Evolutionary conservation across 1,140 invertebrate genomes (phyloP), one percentile per base, ranked within the genome.

Genomic region (Danaus plexippus): DNA sequence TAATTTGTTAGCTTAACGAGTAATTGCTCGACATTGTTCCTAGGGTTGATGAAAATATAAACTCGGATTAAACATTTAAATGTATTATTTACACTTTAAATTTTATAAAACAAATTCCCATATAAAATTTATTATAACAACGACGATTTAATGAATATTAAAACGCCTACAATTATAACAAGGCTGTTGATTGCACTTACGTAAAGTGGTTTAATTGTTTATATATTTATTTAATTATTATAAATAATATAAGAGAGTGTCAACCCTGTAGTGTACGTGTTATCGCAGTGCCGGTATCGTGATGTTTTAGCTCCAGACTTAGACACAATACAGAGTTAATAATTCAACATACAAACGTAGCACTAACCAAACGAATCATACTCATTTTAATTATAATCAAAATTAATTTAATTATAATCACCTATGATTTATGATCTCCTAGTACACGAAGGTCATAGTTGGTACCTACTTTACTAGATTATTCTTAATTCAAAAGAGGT

Each of bases 1-100:
- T 73, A 77, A 78, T 82, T 77, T 74, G 79, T 77, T 78, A 58
- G 74, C 67, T 75, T 80, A 75, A 68, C 68, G 66, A 70, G 72
- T 75, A 75, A 82, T 82, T 78, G 71, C 55, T 49, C 66, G 67
- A 82, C 79, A 77, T 69, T 80, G 79, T 80, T 69, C 46, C 22
- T 69, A 82, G 79, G 79, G 79, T 54, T 80, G 73, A 0, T 43
- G 7, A 15, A 46, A 46, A 32, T 8, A 32, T 32, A 32, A 47
- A 12, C 9, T 42, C 9, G 18, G 18, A 1, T 15, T 15, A 9
- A 13, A 55, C n/a, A 55, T 48, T 47, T 43, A 52, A 58, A 12
- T 47, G 3, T 7, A 40, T 47, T 11, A 18, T 42, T 47, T 45
- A 1, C n/a, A 45, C 32, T 49, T 41, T n/a, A n/a, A n/a, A n/a